Evolutionary conservation across 2,797 vertebrate genomes (phyloP), one percentile per base, ranked within the genome.

Genomic region (Alexandromys oeconomus): DNA sequence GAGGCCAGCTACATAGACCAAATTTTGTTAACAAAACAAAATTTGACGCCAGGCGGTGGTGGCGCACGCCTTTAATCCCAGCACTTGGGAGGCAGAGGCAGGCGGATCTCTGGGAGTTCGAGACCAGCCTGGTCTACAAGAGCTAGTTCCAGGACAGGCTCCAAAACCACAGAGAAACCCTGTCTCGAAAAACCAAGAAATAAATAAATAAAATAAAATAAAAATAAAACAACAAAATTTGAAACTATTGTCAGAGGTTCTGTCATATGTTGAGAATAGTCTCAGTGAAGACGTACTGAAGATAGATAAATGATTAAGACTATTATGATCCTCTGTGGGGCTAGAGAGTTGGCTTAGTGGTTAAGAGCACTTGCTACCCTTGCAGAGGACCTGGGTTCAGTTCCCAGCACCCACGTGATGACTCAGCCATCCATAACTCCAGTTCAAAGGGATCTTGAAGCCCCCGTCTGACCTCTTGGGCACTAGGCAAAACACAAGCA

Each of bases 221-320:
- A 48, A 48, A 48, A 48, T 2, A 48, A 48, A 46, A 9, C 6
- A 86, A 86, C 13, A n/a, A 19, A 74, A 29, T 85, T 85, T 89
- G 80, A 93, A n/a, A 63, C 37, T 63, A 6, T 93, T 54, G 12
- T 78, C 87, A 67, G 51, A 92, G 80, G 10, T 51, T 89, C 0
- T 95, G 51, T 4, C 63, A 31, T 61, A 23, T 89, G n/a, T 88
- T 92, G 61, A 67, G 40, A 92, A 76, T 93, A 84, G 43, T 81
- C 51, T 69, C 15, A 84, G 21, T 82, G 59, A 87, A 94, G 67
- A 87, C 21, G 5, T 84, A 82, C 21, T 84, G 46, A 65, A 34
- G 59, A 46, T 84, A 81, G n/a, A 63, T 63, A 84, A 43, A 43
- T 84, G 40, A 84, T 46, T 10, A 63, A 46, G 80, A 84, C 23